phyloP scores from a whole-genome alignment of 2,888 invertebrate species.

The Priocnemis perturbator region DNA sequence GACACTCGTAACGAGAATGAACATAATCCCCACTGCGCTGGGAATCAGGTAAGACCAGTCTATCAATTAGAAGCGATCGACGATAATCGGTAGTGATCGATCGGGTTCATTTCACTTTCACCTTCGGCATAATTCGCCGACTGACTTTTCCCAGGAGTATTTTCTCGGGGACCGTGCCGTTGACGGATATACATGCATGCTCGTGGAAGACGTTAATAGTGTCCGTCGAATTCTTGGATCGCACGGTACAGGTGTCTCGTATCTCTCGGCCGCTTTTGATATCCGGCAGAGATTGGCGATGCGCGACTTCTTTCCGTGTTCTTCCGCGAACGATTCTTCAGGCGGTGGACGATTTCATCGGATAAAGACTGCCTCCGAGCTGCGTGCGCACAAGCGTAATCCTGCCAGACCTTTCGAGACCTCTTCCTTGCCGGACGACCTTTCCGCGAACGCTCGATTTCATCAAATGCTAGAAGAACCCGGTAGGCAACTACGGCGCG shows the following conservation, averaged over 20 bases:
- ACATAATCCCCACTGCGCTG: too few relatives aligned
- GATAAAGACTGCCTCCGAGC: conserved; percentile 18
- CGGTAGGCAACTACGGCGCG: conserved; percentile 3
- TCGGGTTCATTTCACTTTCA: too few relatives aligned
- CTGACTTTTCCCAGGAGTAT: too few relatives aligned
- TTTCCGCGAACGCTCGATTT: conserved; percentile 19
- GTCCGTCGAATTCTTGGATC: not conserved
- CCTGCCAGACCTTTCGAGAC: conserved; percentile 13
- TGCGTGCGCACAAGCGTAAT: conserved; percentile 9
- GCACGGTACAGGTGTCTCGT: not conserved
- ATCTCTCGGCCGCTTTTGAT: conserved; percentile 9
- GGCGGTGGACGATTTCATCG: not conserved
- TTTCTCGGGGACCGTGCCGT: too few relatives aligned
- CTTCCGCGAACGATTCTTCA: conserved; percentile 4
- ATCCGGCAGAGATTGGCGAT: not conserved
- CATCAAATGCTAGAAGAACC: conserved; percentile 23
- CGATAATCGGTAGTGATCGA: too few relatives aligned
- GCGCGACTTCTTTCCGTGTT: conserved; percentile 5
- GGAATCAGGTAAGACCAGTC: too few relatives aligned
- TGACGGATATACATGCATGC: too few relatives aligned
- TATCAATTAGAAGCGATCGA: too few relatives aligned
- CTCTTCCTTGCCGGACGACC: conserved; percentile 7
- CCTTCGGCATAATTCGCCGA: too few relatives aligned
- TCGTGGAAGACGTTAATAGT: too few relatives aligned
- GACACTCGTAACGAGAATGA: not conserved